Percentiles rank a stretch among this genome's conserved stretches.
Conservation (phyloP, 2,888 invertebrate species). For the Tromatobia lineatoria region DNA sequence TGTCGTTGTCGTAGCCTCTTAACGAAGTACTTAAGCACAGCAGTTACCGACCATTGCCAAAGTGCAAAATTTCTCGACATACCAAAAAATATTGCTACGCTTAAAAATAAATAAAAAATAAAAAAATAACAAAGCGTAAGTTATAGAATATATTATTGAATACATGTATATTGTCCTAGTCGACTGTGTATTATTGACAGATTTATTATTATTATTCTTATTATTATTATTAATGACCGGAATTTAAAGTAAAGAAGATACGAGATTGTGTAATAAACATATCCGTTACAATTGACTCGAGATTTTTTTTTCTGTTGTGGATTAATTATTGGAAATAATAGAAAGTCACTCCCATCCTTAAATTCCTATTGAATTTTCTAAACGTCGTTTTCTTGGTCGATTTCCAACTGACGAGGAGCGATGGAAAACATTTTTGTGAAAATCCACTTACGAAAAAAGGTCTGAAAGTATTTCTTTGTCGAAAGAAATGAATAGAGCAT, state of each 20-base stretch:
- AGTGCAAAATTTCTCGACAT: conserved; percentile 61
- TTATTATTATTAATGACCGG: conserved; percentile 58
- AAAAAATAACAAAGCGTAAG: conserved; percentile 41
- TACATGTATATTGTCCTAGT: conserved; percentile 63
- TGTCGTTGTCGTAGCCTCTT: conserved; percentile 47
- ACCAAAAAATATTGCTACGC: conserved; percentile 56
- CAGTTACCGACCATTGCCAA: conserved; percentile 63
- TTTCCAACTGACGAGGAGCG: not conserved
- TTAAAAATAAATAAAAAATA: not conserved
- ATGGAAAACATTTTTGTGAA: not conserved
- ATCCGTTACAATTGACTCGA: conserved; percentile 50
- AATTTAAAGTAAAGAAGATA: conserved; percentile 31
- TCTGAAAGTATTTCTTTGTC: too few relatives aligned
- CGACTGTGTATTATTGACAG: conserved; percentile 65
- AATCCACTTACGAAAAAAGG: conserved; percentile 16
- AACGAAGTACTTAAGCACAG: conserved; percentile 61
- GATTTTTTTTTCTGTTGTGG: conserved; percentile 4
- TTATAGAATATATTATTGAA: conserved; percentile 17
- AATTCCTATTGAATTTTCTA: conserved; percentile 15
- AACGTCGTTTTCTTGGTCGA: conserved; percentile 34
- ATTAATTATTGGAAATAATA: conserved; percentile 14
- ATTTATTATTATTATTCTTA: conserved; percentile 60
- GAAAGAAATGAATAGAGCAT: conserved; percentile 45
- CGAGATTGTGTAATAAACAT: conserved; percentile 64
- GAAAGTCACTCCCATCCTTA: not conserved